Conservation (phyloP, 2,888 invertebrate species). For the Lepidocyrtinus sp. region DNA sequence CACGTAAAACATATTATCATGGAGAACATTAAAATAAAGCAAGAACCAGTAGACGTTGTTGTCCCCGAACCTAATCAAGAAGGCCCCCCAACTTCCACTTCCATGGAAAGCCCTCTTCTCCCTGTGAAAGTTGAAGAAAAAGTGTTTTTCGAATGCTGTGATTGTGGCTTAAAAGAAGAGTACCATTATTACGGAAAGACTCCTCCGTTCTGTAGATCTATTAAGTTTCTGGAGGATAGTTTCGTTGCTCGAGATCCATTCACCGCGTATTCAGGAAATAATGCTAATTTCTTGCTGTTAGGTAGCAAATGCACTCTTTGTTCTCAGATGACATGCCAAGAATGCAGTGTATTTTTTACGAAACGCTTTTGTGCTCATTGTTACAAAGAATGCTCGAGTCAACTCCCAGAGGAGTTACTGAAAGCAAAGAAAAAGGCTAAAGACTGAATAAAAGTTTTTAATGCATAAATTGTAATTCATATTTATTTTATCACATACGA, state of each 20-base stretch:
- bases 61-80: not conserved
- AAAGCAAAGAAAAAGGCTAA: conserved; percentile 58
- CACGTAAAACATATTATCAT: conserved; percentile 25
- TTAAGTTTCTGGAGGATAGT: conserved; percentile 81
- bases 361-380: conserved; percentile 83
- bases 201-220: conserved; percentile 82
- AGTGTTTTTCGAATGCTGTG: conserved; percentile 78
- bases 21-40: conserved; percentile 18
- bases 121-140: not conserved
- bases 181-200: conserved; percentile 83
- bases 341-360: conserved; percentile 86
- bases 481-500: too few species aligned
- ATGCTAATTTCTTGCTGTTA: conserved; percentile 83
- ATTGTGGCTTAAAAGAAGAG: conserved; percentile 80
- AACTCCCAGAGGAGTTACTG: conserved; percentile 80
- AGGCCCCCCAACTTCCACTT: too few species aligned
- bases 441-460: conserved; percentile 38
- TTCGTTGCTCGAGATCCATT: conserved; percentile 92
- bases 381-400: conserved; percentile 76
- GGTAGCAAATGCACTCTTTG: conserved; percentile 85
- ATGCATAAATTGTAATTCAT: too few species aligned
- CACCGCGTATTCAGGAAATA: conserved; percentile 78
- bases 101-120: not conserved
- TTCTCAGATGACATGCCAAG: conserved; percentile 80
- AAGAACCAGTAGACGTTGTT: not conserved